Base-by-base conservation (phyloP, 2,888 invertebrate species). In the Meteorus colon region DNA sequence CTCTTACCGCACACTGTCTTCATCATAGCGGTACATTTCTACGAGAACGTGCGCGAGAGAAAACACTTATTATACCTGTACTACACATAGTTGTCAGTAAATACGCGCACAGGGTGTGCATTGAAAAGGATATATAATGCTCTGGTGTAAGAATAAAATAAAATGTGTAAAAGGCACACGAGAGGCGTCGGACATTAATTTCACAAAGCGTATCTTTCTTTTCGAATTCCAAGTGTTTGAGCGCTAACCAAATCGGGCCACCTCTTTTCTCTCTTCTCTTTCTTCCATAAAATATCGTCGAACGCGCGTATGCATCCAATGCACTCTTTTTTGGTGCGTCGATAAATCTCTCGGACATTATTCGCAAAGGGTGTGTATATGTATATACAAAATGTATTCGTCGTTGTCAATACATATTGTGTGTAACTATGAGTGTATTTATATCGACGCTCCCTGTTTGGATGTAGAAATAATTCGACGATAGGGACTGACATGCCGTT, bases 141-240 rank as follows among this genome's bases (percentile, higher is more conserved):
- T 62, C 48, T 62, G 69, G 19, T 29, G 12, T 27, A 24, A 14
- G 19, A 60, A 48, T 68, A 48, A 69, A 37, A 55, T 31, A 55
- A 70, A 75, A 67, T 59, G 45, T 45, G 16, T 51, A 51, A 37
- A 70, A 55, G 19, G 55, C 51, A 70, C 48, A n/a, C n/a, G 29
- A 48, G 65, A 69, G 68, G 69, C 75, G 65, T 75, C 70, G 75
- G 65, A 75, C 75, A 75, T 75, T 75, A 75, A 75, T 75, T 75
- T 75, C 19, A 51, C 70, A 70, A 66, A 75, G 75, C 63, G 70
- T 70, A 63, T 75, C 69, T 70, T 24, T 62, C 29, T 29, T 29
- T 41, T 34, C 37, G 65, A 65, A 75, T 65, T 75, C 70, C 75
- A 70, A 60, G 55, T 59, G 70, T 37, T 70, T 70, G 69, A 63